Evolutionary conservation across 2,888 invertebrate species (phyloP).

Genomic region (Gymnoscelis rufifasciata): DNA sequence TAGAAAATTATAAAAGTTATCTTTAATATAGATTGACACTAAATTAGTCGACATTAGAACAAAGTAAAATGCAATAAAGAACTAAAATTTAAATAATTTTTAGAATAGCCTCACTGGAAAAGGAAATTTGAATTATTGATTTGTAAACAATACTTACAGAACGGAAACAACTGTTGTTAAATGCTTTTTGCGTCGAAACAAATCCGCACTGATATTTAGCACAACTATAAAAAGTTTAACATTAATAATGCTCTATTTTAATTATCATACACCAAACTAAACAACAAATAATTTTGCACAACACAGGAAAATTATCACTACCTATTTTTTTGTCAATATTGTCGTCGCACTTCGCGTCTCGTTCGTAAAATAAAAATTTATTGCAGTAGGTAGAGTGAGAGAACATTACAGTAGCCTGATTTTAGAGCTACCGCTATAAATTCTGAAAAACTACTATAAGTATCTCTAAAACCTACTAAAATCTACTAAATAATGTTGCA

Average conservation of each 20-base stretch:
- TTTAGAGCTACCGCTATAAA: too few species aligned
- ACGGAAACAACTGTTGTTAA: background rate
- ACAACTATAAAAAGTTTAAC: background rate
- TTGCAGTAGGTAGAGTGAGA: too few species aligned
- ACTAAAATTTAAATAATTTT: background rate
- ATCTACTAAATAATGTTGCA: too few species aligned
- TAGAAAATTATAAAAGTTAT: background rate
- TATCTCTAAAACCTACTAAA: too few species aligned
- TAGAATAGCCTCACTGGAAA: background rate
- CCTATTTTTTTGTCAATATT: too few species aligned
- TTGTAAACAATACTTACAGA: conserved; percentile 2
- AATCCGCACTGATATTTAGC: background rate
- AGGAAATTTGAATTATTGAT: background rate
- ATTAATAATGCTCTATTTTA: background rate
- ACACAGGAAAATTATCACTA: background rate
- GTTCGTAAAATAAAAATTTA: too few species aligned
- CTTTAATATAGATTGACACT: too few species aligned
- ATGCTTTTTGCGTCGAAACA: background rate
- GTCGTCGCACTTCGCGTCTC: too few species aligned
- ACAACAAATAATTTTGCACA: background rate
- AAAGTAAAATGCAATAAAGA: background rate
- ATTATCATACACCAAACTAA: too few species aligned
- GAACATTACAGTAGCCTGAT: too few species aligned
- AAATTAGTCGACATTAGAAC: too few species aligned
- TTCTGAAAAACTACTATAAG: too few species aligned